Evolutionary conservation across 2,888 invertebrate genomes (phyloP), one percentile per base, ranked within the genome.

Genomic region (Rosalia funebris): DNA sequence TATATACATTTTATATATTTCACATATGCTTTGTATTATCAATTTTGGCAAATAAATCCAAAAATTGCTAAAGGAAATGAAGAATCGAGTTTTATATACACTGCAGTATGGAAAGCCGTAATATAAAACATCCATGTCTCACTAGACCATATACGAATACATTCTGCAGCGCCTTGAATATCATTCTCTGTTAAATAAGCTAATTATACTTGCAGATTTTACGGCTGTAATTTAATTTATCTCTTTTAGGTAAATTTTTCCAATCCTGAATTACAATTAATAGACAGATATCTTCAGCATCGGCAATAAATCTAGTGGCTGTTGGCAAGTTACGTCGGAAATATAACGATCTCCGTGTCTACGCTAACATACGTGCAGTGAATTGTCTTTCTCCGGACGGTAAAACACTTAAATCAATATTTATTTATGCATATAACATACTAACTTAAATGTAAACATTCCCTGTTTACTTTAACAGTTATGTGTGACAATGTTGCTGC

Each of bases 371-470:
- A 39, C 50, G 37, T 48, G 19, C 19, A 36, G 12, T 9, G 50
- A 50, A 50, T 39, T 15, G 31, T 50, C 20, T 25, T 4, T 39
- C 37, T 41, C 19, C 17, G 12, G 12, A 31, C 7, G 14, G 50
- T 50, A 50, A 50, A 19, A 39, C 39, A 12, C 50, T 39, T 39
- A 50, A 39, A 50, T 50, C 50, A 50, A 50, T 50, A 50, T 50
- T 50, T 39, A 50, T 50, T 50, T 50, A 50, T 50, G 37, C 25
- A 50, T 39, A 39, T 36, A 34, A 41, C 50, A 50, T 50, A 50
- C 50, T 50, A 50, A 50, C 50, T 50, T 39, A 39, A 50, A 50
- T 50, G 50, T 50, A 50, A 50, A 50, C 39, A 50, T 50, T 50
- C 25, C 25, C 25, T 50, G 50, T 50, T 39, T 39, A 25, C 20